A percentile compares a stretch with the other conserved stretches of the same genome.
Conservation (phyloP, 1,140 invertebrate species). For the Drosophila biarmipes region DNA sequence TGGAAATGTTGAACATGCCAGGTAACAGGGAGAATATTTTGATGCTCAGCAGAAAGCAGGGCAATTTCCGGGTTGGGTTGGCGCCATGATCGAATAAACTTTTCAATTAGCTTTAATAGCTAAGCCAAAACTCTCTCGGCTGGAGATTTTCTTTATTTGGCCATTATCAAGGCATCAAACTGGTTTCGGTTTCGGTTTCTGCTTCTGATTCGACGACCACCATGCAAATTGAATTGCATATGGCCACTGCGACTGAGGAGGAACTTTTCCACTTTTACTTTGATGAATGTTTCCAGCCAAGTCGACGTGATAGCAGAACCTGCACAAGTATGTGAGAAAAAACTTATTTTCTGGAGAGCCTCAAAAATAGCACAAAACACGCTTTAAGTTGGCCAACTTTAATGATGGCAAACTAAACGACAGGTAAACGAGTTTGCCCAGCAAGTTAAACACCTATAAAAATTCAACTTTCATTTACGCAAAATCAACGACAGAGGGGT, state of each 20-base stretch:
- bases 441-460: slow-evolving; percentile 44
- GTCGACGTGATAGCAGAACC: neutral
- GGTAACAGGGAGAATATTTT: neutral
- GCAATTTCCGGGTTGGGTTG: slow-evolving; percentile 12
- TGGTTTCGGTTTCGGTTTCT: slow-evolving; percentile 6
- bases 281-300: slow-evolving; percentile 34
- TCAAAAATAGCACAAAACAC: slow-evolving; percentile 21
- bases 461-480: slow-evolving; percentile 60
- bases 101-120: slow-evolving; percentile 22
- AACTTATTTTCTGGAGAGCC: slow-evolving; percentile 12
- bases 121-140: slow-evolving; percentile 3
- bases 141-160: slow-evolving; percentile 8
- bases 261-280: slow-evolving; percentile 49
- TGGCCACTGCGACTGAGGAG: slow-evolving; percentile 6
- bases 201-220: slow-evolving; percentile 9
- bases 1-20: slow-evolving; percentile 7
- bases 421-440: slow-evolving; percentile 63
- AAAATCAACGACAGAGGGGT: slow-evolving; percentile 31
- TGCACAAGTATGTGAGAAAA: slow-evolving; percentile 7
- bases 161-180: slow-evolving; percentile 11
- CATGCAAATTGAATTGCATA: slow-evolving; percentile 52
- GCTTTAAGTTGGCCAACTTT: slow-evolving; percentile 46
- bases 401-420: slow-evolving; percentile 49
- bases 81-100: slow-evolving; percentile 7
- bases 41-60: slow-evolving; percentile 4